Percentiles rank a stretch among this genome's conserved stretches.
phyloP scores from a whole-genome alignment of 2,113 vertebrate genomes.

The Aix galericulata region DNA sequence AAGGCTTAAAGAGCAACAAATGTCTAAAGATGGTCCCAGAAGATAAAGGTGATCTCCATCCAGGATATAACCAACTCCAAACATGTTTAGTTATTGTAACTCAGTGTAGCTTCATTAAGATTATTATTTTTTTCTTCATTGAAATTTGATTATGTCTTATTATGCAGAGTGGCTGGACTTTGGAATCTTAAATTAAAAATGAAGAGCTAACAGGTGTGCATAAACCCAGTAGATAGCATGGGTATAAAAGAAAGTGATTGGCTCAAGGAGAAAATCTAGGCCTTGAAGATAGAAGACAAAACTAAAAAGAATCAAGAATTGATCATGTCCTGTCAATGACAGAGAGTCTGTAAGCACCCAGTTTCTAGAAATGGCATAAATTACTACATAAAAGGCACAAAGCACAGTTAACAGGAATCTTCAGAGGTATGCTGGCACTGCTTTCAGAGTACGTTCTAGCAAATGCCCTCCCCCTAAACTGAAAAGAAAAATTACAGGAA shows the following conservation, averaged over 20 bases:
- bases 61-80: background rate
- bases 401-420: background rate
- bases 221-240: background rate
- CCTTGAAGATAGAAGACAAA: background rate
- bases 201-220: fast-evolving
- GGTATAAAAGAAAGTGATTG: background rate
- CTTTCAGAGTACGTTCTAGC: background rate
- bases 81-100: background rate
- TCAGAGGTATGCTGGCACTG: background rate
- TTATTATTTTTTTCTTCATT: background rate
- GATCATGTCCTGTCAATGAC: background rate
- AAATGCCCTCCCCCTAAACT: background rate
- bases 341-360: background rate
- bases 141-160: background rate
- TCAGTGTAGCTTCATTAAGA: background rate
- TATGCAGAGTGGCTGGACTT: background rate
- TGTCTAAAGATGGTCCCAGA: background rate
- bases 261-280: background rate
- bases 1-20: background rate
- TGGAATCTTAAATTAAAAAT: background rate
- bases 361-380: background rate
- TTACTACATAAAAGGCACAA: background rate
- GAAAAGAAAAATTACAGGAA: background rate
- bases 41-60: background rate
- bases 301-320: background rate